A percentile compares a stretch with the other conserved stretches of the same genome.
Evolutionary conservation across 2,113 vertebrate genomes (phyloP).

Genomic region (Guaruba guarouba): DNA sequence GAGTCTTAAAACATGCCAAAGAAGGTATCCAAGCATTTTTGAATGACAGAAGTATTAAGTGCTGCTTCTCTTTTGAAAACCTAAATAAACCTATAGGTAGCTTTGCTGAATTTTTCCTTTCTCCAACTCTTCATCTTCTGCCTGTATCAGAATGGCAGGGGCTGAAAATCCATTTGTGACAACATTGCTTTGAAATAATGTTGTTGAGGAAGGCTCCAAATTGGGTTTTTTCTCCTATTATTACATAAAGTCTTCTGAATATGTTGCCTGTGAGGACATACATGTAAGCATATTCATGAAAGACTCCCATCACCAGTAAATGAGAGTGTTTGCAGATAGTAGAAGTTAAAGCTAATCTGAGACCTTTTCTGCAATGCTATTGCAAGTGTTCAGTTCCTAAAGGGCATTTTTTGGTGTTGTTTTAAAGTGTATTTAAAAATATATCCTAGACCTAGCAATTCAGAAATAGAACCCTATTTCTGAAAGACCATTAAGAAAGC

Average conservation of each 20-base stretch:
- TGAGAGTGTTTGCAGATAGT: neutral
- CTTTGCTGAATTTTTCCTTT: neutral
- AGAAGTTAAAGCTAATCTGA: neutral
- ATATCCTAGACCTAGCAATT: neutral
- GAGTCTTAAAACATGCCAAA: neutral
- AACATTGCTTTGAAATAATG: neutral
- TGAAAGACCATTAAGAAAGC: neutral
- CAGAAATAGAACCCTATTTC: neutral
- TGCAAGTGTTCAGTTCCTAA: neutral
- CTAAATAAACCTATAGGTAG: neutral
- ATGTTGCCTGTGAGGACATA: neutral
- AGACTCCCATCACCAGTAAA: neutral
- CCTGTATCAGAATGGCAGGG: neutral
- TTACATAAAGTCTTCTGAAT: neutral
- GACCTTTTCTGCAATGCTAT: neutral
- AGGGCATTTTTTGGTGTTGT: neutral
- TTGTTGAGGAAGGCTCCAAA: neutral
- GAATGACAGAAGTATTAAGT: neutral
- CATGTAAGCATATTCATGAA: fast-evolving
- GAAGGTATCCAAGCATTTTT: neutral
- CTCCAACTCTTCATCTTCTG: neutral
- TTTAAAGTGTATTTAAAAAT: neutral
- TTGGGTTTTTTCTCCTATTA: neutral
- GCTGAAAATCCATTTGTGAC: neutral
- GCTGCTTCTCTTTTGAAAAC: neutral